A percentile compares a stretch with the other conserved stretches of the same genome.
These are phyloP conservation scores for Brevimyrus niger DNA, from an alignment of 2,113 vertebrate species.

Conservation along the genomic window DNA sequence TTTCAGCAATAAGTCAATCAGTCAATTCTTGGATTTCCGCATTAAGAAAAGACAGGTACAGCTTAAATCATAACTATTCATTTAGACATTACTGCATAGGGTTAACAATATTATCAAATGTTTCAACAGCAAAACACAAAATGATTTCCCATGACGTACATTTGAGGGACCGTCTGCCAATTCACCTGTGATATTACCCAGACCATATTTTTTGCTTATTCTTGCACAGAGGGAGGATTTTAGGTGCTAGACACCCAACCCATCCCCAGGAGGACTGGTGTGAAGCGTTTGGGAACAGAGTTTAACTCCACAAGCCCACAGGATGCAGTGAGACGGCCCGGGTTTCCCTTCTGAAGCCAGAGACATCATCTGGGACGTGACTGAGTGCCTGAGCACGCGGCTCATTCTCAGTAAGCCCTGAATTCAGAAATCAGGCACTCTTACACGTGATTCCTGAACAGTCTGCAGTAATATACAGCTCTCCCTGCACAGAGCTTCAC, in stretches of 20 bases:
- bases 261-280: background rate
- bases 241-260: background rate
- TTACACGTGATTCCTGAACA: conserved; percentile 43
- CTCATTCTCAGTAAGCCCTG: conserved; percentile 48
- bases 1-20: background rate
- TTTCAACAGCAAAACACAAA: background rate
- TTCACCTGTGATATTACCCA: background rate
- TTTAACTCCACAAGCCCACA: background rate
- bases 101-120: background rate
- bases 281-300: background rate
- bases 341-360: background rate
- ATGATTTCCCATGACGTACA: background rate
- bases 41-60: background rate
- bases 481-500: conserved; percentile 45
- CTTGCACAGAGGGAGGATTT: background rate
- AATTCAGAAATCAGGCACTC: conserved; percentile 59
- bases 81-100: background rate
- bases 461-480: conserved; percentile 44
- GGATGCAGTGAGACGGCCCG: background rate
- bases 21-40: background rate
- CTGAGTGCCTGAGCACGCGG: background rate
- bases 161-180: background rate
- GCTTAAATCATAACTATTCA: background rate
- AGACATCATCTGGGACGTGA: background rate
- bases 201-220: background rate